Base-by-base conservation (phyloP, 2,888 invertebrate genomes). In the Agrilus mali region DNA sequence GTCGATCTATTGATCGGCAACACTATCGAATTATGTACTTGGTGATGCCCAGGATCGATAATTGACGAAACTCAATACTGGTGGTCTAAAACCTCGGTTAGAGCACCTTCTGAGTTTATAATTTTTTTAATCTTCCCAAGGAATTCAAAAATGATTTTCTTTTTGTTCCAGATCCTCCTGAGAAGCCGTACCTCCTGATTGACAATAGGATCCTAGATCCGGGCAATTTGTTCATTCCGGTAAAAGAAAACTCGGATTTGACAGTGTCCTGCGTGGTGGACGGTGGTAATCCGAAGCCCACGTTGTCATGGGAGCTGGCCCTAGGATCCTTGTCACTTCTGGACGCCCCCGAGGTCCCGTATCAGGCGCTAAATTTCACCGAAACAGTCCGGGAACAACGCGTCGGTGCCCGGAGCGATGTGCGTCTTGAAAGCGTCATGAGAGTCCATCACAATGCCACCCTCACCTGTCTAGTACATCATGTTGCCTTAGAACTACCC, bases 381-480 rank as follows among this genome's bases (percentile, higher is more conserved):
- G 61, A 61, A 55, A 63, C 58, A 31, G 49, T 57, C 37, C 56
- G 59, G 31, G 61, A 64, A 43, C 62, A 63, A 47, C 60, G 59
- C 44, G 62, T 64, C 32, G 74, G 73, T 17, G 72, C 72, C 31
- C 66, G 73, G 53, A 80, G 78, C 59, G 77, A 81, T 56, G 71
- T 86, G 50, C 70, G 82, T 61, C 66, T 85, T 59, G 72, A 82
- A 64, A 74, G 80, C 47, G 86, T 88, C 37, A 78, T 86, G 48
- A 74, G 90, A 34, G 85, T 85, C 47, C 82, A 89, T 59, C 90
- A 92, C 70, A 88, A 89, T 67, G 87, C 87, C 36, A 82, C 87
- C 42, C 78, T 92, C 47, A 75, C 81, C 50, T 92, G 92, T 62
- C 77, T 80, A 51, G 86, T 88, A 51, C 73, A 79, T 49, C 90